Conservation (phyloP, 1,140 invertebrate species). For the Magallana angulata region DNA sequence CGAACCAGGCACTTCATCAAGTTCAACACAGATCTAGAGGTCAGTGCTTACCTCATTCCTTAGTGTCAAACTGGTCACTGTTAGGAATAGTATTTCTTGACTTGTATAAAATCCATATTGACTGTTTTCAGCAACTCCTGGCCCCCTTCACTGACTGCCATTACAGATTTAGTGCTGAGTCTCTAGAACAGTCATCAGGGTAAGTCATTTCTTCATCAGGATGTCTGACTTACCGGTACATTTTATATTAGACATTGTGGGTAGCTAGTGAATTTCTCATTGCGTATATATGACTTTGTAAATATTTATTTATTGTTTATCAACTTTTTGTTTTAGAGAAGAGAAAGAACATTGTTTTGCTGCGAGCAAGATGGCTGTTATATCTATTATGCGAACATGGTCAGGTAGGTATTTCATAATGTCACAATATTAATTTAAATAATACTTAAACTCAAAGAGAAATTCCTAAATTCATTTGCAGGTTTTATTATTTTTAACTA, state of each 20-base stretch:
- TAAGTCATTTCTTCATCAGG: not conserved
- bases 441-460: too few relatives aligned
- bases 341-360: conserved; percentile 90
- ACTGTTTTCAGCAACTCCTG: conserved; percentile 86
- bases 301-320: not conserved
- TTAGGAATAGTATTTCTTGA: not conserved
- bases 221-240: not conserved
- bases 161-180: conserved; percentile 82
- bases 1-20: conserved; percentile 87
- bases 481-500: too few relatives aligned
- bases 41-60: conserved; percentile 50
- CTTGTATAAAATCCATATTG: conserved; percentile 36
- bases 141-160: conserved; percentile 96
- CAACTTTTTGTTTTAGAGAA: conserved; percentile 82
- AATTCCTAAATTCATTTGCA: too few relatives aligned
- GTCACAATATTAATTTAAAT: too few relatives aligned
- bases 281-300: too few relatives aligned
- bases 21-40: conserved; percentile 83
- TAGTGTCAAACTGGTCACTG: not conserved
- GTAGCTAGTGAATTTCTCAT: too few relatives aligned
- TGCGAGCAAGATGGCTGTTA: conserved; percentile 89
- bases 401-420: conserved; percentile 84
- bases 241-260: too few relatives aligned
- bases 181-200: conserved; percentile 55
- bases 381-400: conserved; percentile 93